Evolutionary conservation across 2,888 invertebrate species (phyloP).

Genomic region (Ernsta delagoae): DNA sequence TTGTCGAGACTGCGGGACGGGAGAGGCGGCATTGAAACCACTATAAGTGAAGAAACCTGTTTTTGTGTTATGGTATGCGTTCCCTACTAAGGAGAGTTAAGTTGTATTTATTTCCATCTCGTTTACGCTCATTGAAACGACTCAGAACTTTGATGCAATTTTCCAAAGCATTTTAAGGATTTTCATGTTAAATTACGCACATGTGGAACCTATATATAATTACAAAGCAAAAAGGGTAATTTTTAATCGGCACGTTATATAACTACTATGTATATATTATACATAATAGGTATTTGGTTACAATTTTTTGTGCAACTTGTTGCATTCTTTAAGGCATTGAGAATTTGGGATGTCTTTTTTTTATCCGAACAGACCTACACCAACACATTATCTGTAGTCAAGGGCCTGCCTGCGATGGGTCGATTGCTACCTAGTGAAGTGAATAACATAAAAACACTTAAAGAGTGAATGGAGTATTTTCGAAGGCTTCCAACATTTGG

Average conservation of each 20-base stretch:
- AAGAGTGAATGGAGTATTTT: slow-evolving; percentile 41
- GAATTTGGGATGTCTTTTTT: slow-evolving; percentile 16
- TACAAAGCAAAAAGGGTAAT: no score
- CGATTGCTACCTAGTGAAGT: slow-evolving; percentile 50
- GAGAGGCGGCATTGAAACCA: slow-evolving; percentile 64
- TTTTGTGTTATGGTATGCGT: slow-evolving; percentile 74
- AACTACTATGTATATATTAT: no score
- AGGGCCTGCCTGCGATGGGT: slow-evolving; percentile 51
- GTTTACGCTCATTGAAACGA: slow-evolving; percentile 48
- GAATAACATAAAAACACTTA: slow-evolving; percentile 42
- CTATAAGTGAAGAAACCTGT: slow-evolving; percentile 80
- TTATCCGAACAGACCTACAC: no score
- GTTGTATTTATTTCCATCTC: slow-evolving; percentile 48
- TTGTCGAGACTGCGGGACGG: slow-evolving; percentile 55
- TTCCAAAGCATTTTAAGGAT: neutral
- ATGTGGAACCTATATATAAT: neutral
- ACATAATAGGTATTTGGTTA: no score
- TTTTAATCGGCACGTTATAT: no score
- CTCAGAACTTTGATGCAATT: slow-evolving; percentile 25
- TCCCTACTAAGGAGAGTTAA: slow-evolving; percentile 48
- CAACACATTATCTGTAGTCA: slow-evolving; percentile 61
- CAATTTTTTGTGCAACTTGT: slow-evolving; percentile 7
- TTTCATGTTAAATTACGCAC: slow-evolving; percentile 1
- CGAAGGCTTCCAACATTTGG: slow-evolving; percentile 71
- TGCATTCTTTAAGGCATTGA: slow-evolving; percentile 18